phyloP scores from a whole-genome alignment of 2,797 vertebrate species.

The Falco naumanni region DNA sequence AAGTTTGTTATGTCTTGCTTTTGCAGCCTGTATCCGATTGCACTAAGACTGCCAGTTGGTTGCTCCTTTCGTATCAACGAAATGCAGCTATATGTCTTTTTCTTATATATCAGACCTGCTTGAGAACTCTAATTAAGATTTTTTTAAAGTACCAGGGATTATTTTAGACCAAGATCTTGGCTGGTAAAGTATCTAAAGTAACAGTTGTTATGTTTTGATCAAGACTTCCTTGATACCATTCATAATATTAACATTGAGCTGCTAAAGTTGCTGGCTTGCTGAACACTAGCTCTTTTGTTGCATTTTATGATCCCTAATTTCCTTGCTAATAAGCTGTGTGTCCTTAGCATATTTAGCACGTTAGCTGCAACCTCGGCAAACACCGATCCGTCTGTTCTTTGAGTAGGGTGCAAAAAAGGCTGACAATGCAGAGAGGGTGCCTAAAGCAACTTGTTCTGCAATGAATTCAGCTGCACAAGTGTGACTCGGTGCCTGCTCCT shows the following conservation, averaged over 20 bases:
- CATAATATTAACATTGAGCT: background rate
- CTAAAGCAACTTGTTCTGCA: conserved; percentile 30
- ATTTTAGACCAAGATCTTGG: conserved; percentile 46
- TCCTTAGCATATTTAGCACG: conserved; percentile 3
- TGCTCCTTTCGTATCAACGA: background rate
- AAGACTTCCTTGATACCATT: background rate
- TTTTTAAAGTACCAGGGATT: conserved; percentile 44
- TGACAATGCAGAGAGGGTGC: conserved; percentile 9
- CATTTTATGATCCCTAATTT: conserved; percentile 48
- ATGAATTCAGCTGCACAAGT: background rate
- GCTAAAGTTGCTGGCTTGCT: conserved; percentile 17
- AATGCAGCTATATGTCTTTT: background rate
- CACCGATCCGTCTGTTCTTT: background rate
- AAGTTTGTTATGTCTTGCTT: background rate
- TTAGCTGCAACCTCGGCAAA: conserved; percentile 11
- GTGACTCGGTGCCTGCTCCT: conserved; percentile 32
- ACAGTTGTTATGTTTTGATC: background rate
- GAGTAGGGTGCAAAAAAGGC: conserved; percentile 20
- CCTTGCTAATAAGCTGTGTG: conserved; percentile 37
- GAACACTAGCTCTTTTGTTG: conserved; percentile 49
- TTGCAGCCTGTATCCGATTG: background rate
- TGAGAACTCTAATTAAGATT: conserved; percentile 33
- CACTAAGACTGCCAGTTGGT: background rate
- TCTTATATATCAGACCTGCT: conserved; percentile 3
- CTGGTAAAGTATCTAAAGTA: conserved; percentile 27